Evolutionary conservation across 2,113 vertebrate species (phyloP).

Genomic region (Tetrao urogallus): DNA sequence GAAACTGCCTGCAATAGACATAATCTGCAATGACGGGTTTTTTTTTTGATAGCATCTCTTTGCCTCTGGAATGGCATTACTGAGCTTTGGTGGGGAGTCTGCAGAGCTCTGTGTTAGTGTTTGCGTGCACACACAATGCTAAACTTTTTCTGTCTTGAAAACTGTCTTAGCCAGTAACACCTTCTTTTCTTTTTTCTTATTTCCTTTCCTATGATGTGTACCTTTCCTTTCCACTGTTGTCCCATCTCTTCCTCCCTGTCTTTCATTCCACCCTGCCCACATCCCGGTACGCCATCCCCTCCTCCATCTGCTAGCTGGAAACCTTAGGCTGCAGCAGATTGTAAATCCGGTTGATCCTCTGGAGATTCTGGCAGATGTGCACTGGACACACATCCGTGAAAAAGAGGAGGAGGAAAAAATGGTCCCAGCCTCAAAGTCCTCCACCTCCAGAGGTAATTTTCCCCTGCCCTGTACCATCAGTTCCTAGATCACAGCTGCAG

Average conservation of each 20-base stretch:
- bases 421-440: constrained; percentile 79
- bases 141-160: constrained; percentile 38
- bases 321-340: constrained; percentile 85
- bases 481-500: neutral
- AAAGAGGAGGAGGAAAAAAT: constrained; percentile 82
- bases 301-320: constrained; percentile 81
- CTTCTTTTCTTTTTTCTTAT: constrained; percentile 61
- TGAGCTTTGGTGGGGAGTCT: neutral
- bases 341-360: constrained; percentile 85
- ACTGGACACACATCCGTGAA: constrained; percentile 84
- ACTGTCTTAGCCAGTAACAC: constrained; percentile 60
- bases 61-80: constrained; percentile 21
- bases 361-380: constrained; percentile 83
- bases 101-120: neutral
- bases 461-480: neutral
- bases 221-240: constrained; percentile 49
- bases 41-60: neutral
- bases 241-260: constrained; percentile 27
- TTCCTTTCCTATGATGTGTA: constrained; percentile 62
- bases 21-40: neutral
- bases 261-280: neutral
- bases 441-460: constrained; percentile 91
- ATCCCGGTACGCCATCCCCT: neutral
- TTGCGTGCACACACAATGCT: neutral
- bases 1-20: neutral